phyloP scores from a whole-genome alignment of 2,113 vertebrate genomes.

The Rissa tridactyla region DNA sequence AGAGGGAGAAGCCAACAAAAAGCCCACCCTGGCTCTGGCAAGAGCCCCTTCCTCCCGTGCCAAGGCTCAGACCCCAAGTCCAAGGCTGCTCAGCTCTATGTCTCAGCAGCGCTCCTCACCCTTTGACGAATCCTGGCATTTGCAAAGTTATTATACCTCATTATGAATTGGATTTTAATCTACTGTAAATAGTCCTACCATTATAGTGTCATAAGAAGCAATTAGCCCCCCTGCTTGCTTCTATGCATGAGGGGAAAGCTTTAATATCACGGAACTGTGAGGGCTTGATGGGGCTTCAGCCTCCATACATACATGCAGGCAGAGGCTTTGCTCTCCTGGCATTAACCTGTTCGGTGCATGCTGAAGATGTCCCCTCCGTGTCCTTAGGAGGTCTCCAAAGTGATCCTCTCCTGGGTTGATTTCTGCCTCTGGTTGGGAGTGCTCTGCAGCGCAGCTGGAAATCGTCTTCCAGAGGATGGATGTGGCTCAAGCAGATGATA shows the following conservation, averaged over 20 bases:
- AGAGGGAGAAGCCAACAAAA: background rate
- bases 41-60: background rate
- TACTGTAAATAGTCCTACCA: constrained; percentile 75
- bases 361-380: background rate
- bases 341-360: accelerated
- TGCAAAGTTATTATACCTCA: constrained; percentile 64
- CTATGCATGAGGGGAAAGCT: constrained; percentile 57
- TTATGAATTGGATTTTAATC: constrained; percentile 78
- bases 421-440: accelerated
- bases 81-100: background rate
- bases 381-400: background rate
- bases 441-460: background rate
- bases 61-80: background rate
- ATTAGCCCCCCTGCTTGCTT: constrained; percentile 68
- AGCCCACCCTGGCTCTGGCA: accelerated
- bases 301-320: background rate
- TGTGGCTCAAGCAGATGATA: background rate
- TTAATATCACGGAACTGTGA: constrained; percentile 33
- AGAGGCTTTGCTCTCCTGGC: background rate
- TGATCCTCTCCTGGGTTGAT: accelerated
- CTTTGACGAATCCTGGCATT: constrained; percentile 57
- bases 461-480: background rate
- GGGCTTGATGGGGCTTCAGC: constrained; percentile 51
- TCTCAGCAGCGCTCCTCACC: background rate
- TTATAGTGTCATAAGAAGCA: constrained; percentile 76